These are phyloP conservation scores for Drosophila prosaltans DNA, from an alignment of 1,140 invertebrate species.

Conservation along the genomic window DNA sequence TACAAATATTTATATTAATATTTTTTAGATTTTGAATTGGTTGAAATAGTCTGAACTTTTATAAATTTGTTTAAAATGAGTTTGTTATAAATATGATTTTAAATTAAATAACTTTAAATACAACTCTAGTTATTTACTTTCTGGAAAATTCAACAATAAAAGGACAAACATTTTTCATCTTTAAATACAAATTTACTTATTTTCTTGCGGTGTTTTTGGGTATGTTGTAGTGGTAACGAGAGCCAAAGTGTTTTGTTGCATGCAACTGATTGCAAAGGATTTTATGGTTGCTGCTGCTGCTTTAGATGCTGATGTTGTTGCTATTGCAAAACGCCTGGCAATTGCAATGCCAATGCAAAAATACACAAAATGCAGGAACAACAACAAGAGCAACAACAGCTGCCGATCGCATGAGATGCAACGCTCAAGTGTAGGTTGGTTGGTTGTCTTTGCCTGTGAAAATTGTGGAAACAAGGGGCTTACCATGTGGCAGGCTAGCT, in stretches of 20 bases:
- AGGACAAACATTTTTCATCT: too few species aligned
- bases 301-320: constrained; percentile 24
- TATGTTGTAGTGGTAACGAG: constrained; percentile 37
- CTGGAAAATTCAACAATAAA: too few species aligned
- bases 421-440: constrained; percentile 61
- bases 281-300: constrained; percentile 55
- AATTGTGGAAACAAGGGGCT: constrained; percentile 12
- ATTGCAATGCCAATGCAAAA: constrained; percentile 50
- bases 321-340: constrained; percentile 31
- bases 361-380: constrained; percentile 35
- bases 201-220: constrained; percentile 25
- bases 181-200: too few species aligned
- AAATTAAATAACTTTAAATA: too few species aligned
- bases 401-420: constrained; percentile 66
- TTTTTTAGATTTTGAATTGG: too few species aligned
- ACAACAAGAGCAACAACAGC: constrained; percentile 1
- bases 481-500: constrained; percentile 3
- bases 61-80: too few species aligned
- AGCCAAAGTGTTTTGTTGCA: constrained; percentile 74
- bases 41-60: too few species aligned
- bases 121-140: too few species aligned
- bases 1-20: too few species aligned
- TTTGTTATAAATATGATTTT: too few species aligned
- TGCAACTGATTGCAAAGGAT: constrained; percentile 79
- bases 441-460: constrained; percentile 5